These are phyloP conservation scores for Mus caroli DNA, from an alignment of 2,797 vertebrate genomes.

Conservation along the genomic window DNA sequence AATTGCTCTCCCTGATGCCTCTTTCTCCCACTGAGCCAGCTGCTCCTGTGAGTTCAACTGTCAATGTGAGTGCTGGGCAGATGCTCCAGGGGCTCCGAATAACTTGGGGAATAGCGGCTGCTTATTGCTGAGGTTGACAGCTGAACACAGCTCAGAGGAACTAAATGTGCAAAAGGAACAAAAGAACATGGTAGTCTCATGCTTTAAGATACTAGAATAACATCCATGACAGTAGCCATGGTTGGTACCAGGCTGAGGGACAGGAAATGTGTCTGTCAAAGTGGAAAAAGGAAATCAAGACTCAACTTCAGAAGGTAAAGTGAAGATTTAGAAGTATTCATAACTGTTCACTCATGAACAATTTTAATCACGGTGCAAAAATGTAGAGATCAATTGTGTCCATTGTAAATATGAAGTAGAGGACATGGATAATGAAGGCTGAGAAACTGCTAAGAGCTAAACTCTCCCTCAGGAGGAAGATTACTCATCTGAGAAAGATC, in stretches of 20 bases:
- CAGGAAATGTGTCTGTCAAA: not conserved
- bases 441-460: not conserved
- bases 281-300: not conserved
- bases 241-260: not conserved
- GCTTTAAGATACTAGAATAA: conserved; percentile 59
- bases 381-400: not conserved
- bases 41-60: conserved; percentile 74
- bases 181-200: conserved; percentile 21
- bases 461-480: not conserved
- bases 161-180: conserved; percentile 67
- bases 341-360: not conserved
- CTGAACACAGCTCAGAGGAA: conserved; percentile 76
- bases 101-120: conserved; percentile 52
- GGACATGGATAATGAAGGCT: not conserved
- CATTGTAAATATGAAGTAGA: not conserved
- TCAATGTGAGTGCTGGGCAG: conserved; percentile 70
- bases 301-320: not conserved
- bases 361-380: not conserved
- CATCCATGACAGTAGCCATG: conserved; percentile 42
- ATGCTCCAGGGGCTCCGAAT: conserved; percentile 73
- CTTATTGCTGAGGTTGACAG: conserved; percentile 69
- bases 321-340: not conserved
- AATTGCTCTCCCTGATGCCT: conserved; percentile 62
- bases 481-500: not conserved
- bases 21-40: conserved; percentile 70